Evolutionary conservation across 2,888 invertebrate species (phyloP), one percentile per base, ranked within the genome.

Genomic region (Rhimphoctona megacephalus): DNA sequence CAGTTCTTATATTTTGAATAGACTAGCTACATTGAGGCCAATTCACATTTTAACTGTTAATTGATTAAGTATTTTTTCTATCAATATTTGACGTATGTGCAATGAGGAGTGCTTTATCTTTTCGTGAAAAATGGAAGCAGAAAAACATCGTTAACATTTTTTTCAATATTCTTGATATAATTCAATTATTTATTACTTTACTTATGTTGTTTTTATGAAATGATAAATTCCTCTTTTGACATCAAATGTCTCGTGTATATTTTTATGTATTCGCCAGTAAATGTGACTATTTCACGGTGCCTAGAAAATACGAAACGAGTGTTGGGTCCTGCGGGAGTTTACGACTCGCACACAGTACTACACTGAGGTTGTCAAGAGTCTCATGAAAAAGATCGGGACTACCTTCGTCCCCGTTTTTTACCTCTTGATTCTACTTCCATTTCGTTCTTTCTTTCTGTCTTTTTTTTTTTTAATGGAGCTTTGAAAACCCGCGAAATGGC

Each of bases 331-430:
- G 52, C 9, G 43, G 80, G 46, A 49, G 46, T 84, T 86, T 88
- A 86, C 83, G 88, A 88, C 85, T 83, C 70, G 76, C 46, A 46
- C 72, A 64, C 80, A 69, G 77, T 77, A 54, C 69, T 61, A 69
- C 30, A 85, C 54, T 43, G 64, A 46, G 70, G 81, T 86, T 77
- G 81, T 86, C 77, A 73, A 81, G 77, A 81, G 73, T 43, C 74
- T 86, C 85, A 76, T 83, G 79, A 83, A 72, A 67, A 82, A 82
- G 64, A 70, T 25, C 52, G 73, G 11, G 52, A 72, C 81, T 43
- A 43, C 69, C 25, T 54, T 52, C 52, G 11, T 77, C 66, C 46
- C 22, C 30, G 17, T 57, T 72, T 66, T 69, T 33, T 36, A 69
- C 22, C 57, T 74, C 73, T 76, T 33, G 61, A 73, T 77, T 76